Conservation (phyloP, 2,888 invertebrate species). For the Iphiclides podalirius region DNA sequence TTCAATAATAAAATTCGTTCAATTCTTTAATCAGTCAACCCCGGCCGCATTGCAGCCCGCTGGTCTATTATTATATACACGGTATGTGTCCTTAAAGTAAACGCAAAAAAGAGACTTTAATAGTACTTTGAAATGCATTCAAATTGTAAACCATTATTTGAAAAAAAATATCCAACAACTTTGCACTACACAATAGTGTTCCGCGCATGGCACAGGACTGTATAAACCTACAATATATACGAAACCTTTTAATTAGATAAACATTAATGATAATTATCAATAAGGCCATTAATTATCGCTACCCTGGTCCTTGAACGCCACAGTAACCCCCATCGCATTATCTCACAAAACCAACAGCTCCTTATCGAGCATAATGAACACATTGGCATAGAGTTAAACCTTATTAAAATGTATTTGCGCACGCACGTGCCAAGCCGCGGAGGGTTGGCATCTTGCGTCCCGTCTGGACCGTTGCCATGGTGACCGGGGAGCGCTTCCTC, state of each 20-base stretch:
- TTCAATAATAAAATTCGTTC: constrained; percentile 52
- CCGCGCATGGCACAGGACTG: too few species aligned
- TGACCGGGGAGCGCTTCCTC: constrained; percentile 62
- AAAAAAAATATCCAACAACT: too few species aligned
- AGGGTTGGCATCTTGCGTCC: constrained; percentile 38
- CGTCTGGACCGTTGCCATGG: constrained; percentile 70
- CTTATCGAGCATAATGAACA: constrained; percentile 66
- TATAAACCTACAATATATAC: too few species aligned
- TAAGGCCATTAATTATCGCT: constrained; percentile 8
- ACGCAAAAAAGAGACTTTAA: too few species aligned
- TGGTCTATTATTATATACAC: not conserved
- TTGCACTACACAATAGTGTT: too few species aligned
- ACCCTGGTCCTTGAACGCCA: constrained; percentile 28
- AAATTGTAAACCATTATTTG: too few species aligned
- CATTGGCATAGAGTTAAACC: constrained; percentile 56
- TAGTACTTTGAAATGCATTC: too few species aligned
- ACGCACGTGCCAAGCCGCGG: constrained; percentile 43
- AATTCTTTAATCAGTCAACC: constrained; percentile 50
- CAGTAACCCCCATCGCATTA: constrained; percentile 43
- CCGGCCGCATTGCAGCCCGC: constrained; percentile 28
- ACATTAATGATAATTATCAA: not conserved
- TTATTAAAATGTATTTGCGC: constrained; percentile 62
- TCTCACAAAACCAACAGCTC: constrained; percentile 48
- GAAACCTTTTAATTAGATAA: not conserved
- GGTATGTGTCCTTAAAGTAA: not conserved